Evolutionary conservation across 92 coral and sea anemone genomes (phyloP).

Genomic region (Muricea muricata): DNA sequence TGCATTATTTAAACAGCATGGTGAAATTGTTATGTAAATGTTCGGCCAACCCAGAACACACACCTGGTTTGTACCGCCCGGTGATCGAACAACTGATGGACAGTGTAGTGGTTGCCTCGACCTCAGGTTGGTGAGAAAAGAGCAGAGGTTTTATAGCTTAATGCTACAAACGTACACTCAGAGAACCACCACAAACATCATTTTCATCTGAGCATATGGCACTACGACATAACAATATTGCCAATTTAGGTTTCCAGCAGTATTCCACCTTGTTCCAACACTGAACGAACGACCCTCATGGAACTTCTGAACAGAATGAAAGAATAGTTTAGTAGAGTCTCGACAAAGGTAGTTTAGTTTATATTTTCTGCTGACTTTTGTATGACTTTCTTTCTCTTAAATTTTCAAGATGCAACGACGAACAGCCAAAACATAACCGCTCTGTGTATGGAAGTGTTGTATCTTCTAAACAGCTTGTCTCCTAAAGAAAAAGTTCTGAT

Average conservation of each 20-base stretch:
- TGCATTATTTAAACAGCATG: slow-evolving; percentile 75
- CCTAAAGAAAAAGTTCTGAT: slow-evolving; percentile 77
- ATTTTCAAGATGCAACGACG: slow-evolving; percentile 8
- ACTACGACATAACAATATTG: no score
- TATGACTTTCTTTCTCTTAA: background rate
- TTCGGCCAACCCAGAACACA: slow-evolving; percentile 71
- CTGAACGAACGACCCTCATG: no score
- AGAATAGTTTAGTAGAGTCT: no score
- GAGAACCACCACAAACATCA: no score
- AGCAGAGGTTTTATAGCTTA: no score
- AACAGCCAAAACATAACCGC: background rate
- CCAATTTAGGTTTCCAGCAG: no score
- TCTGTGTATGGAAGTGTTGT: slow-evolving; percentile 67
- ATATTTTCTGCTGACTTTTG: no score
- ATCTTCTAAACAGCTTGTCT: slow-evolving; percentile 84
- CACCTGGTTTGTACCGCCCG: slow-evolving; percentile 73
- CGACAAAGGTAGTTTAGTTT: no score
- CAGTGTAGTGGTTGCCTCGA: slow-evolving; percentile 83
- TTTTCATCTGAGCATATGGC: no score
- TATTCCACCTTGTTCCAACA: no score
- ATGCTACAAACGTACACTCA: no score
- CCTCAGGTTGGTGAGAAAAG: slow-evolving; percentile 68
- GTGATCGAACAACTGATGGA: slow-evolving; percentile 75
- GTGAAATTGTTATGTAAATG: slow-evolving; percentile 79
- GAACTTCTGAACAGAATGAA: no score